Conservation (phyloP, 2,797 vertebrate genomes). For the Danio albolineatus region DNA sequence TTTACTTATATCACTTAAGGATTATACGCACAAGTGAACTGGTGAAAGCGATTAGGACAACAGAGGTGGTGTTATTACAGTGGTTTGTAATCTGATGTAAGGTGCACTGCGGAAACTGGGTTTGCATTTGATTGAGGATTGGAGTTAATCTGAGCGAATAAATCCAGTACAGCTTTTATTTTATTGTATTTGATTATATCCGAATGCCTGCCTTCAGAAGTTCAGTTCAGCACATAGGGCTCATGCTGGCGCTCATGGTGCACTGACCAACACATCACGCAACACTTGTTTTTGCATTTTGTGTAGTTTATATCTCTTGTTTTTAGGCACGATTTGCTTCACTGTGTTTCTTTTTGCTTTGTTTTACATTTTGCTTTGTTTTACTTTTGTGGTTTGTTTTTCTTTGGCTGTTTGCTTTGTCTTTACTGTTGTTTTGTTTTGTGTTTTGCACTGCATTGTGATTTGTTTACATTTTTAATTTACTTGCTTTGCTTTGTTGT, state of each 20-base stretch:
- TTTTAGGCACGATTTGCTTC: neutral
- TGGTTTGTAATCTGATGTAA: slow-evolving; percentile 39
- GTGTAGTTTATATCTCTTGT: neutral
- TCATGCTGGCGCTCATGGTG: too few species aligned
- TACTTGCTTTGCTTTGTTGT: too few species aligned
- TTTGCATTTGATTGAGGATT: slow-evolving; percentile 48
- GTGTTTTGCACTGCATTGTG: too few species aligned
- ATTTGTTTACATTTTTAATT: too few species aligned
- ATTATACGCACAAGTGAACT: neutral
- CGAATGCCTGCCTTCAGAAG: neutral
- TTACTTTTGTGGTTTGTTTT: neutral
- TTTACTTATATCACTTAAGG: neutral
- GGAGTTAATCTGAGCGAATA: slow-evolving; percentile 55
- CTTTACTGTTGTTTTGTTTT: too few species aligned
- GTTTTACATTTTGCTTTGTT: neutral
- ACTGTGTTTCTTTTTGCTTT: neutral
- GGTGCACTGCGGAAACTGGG: slow-evolving; percentile 7
- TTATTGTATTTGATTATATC: slow-evolving; percentile 53
- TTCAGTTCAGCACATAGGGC: neutral
- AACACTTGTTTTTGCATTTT: neutral
- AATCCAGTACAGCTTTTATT: slow-evolving; percentile 48
- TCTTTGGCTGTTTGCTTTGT: too few species aligned
- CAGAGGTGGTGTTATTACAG: neutral
- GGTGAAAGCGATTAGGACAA: slow-evolving; percentile 10
- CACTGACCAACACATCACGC: neutral